These are phyloP conservation scores for Meloidogyne exigua DNA, from an alignment of 1,140 invertebrate species.

Conservation along the genomic window DNA sequence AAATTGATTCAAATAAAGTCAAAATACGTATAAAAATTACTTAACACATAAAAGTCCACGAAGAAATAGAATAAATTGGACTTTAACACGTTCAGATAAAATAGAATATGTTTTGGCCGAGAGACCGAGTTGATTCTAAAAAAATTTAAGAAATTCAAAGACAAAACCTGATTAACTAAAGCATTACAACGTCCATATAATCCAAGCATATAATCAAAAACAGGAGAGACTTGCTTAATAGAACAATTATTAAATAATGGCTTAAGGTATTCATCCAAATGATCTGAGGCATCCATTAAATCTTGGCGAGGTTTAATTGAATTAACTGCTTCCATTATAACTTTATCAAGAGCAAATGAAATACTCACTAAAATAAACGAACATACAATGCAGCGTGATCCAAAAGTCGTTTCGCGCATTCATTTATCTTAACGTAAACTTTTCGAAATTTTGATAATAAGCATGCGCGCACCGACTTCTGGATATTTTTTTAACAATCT, in stretches of 20 bases:
- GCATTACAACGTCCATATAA: not conserved
- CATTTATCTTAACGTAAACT: too few relatives aligned
- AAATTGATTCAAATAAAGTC: not conserved
- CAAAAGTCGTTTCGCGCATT: too few relatives aligned
- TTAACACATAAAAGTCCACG: conserved; percentile 13
- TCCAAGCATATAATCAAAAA: conserved; percentile 9
- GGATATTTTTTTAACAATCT: not conserved
- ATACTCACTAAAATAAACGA: not conserved
- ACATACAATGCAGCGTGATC: too few relatives aligned
- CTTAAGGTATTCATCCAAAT: not conserved
- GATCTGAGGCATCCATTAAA: not conserved
- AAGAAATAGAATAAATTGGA: conserved; percentile 11
- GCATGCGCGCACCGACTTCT: too few relatives aligned
- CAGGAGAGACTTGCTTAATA: not conserved
- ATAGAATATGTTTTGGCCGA: not conserved
- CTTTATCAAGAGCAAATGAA: conserved; percentile 10
- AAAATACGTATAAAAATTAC: not conserved
- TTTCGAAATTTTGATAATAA: too few relatives aligned
- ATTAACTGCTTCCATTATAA: conserved; percentile 17
- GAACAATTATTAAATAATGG: not conserved
- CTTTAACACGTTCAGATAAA: not conserved
- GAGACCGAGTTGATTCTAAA: not conserved
- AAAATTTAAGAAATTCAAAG: not conserved
- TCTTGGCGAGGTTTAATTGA: not conserved
- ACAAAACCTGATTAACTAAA: conserved; percentile 6